Percentiles rank a stretch among this genome's conserved stretches.
phyloP scores from a whole-genome alignment of 2,797 vertebrate species.

The Sebastes minor region DNA sequence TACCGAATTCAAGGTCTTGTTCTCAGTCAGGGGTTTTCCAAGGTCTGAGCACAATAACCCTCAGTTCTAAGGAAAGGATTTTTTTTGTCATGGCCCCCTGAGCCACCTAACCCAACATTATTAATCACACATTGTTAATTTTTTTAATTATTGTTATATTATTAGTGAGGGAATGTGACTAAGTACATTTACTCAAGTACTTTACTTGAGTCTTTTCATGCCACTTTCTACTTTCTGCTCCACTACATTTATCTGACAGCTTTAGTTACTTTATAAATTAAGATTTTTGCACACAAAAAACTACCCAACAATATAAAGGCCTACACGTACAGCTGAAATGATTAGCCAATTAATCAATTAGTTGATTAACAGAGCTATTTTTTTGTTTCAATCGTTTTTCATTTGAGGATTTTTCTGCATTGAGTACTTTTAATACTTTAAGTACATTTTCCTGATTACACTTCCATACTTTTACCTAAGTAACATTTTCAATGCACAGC shows the following conservation, averaged over 20 bases:
- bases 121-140: not conserved
- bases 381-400: not conserved
- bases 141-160: not conserved
- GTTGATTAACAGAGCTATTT: not conserved
- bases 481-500: too few species aligned
- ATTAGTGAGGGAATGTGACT: not conserved
- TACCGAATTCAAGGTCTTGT: slow-evolving; percentile 22
- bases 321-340: not conserved
- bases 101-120: not conserved
- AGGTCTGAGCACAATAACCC: slow-evolving; percentile 9
- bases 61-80: not conserved
- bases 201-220: not conserved
- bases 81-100: not conserved
- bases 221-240: not conserved
- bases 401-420: not conserved
- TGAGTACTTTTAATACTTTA: too few species aligned
- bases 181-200: not conserved
- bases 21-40: slow-evolving; percentile 31
- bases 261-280: too few species aligned
- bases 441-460: too few species aligned
- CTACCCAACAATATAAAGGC: too few species aligned
- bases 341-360: not conserved
- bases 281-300: not conserved
- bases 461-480: too few species aligned
- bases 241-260: not conserved